A percentile compares a stretch with the other conserved stretches of the same genome.
phyloP scores from a whole-genome alignment of 2,113 vertebrate genomes.

The Tachuris rubrigastra region DNA sequence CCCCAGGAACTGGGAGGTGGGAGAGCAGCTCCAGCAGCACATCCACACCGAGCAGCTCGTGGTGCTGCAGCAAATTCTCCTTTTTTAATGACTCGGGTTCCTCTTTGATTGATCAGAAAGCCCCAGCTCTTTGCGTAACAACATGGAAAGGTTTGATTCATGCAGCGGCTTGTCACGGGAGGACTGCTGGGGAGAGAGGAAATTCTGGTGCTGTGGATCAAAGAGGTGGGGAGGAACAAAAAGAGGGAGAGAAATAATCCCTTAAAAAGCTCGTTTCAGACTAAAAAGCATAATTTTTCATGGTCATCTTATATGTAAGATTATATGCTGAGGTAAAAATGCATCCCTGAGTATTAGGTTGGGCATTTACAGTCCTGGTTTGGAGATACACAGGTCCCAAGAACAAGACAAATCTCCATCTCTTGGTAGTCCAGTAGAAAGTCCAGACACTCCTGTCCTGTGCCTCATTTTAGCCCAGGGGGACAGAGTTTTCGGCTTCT shows the following conservation, averaged over 20 bases:
- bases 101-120: background rate
- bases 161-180: background rate
- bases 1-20: background rate
- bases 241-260: background rate
- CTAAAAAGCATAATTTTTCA: background rate
- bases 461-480: background rate
- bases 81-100: too few species aligned
- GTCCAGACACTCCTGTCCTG: background rate
- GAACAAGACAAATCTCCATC: background rate
- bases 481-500: background rate
- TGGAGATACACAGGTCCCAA: background rate
- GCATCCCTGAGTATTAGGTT: background rate
- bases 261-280: background rate
- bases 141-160: background rate
- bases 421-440: background rate
- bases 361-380: background rate
- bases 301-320: background rate
- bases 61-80: background rate
- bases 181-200: background rate
- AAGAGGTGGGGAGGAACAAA: background rate
- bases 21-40: background rate
- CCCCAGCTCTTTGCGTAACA: background rate
- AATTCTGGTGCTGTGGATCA: background rate
- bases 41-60: accelerated
- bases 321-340: background rate